Evolutionary conservation across 2,113 vertebrate genomes (phyloP).

Genomic region (Ondatra zibethicus): DNA sequence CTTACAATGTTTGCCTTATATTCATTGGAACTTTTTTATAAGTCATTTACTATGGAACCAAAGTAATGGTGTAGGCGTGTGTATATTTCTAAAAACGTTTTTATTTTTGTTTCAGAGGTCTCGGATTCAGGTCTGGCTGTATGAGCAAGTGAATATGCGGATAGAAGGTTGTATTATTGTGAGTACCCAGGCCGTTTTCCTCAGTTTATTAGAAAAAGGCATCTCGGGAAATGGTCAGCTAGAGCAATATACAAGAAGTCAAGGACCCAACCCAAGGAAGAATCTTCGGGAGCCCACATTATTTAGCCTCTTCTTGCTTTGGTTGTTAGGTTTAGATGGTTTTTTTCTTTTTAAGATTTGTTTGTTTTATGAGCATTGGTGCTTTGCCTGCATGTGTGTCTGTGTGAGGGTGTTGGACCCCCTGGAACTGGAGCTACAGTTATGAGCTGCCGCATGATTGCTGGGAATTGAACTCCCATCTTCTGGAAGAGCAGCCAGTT

Average conservation of each 20-base stretch:
- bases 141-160: constrained; percentile 99
- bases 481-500: background rate
- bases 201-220: background rate
- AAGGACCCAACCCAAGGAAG: background rate
- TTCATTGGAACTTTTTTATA: background rate
- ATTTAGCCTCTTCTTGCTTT: background rate
- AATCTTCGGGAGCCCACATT: background rate
- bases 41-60: background rate
- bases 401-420: background rate
- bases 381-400: background rate
- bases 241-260: background rate
- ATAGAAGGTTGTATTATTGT: constrained; percentile 99
- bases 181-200: constrained; percentile 83
- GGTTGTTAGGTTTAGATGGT: background rate
- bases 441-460: background rate
- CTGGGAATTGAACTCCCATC: background rate
- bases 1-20: background rate
- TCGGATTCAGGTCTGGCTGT: constrained; percentile 98
- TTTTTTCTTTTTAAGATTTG: background rate
- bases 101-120: constrained; percentile 89
- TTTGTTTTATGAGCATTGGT: background rate
- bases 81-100: constrained; percentile 11
- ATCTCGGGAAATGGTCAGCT: background rate
- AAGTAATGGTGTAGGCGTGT: background rate
- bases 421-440: background rate